phyloP scores from a whole-genome alignment of 2,113 vertebrate genomes.

The Piliocolobus tephrosceles region DNA sequence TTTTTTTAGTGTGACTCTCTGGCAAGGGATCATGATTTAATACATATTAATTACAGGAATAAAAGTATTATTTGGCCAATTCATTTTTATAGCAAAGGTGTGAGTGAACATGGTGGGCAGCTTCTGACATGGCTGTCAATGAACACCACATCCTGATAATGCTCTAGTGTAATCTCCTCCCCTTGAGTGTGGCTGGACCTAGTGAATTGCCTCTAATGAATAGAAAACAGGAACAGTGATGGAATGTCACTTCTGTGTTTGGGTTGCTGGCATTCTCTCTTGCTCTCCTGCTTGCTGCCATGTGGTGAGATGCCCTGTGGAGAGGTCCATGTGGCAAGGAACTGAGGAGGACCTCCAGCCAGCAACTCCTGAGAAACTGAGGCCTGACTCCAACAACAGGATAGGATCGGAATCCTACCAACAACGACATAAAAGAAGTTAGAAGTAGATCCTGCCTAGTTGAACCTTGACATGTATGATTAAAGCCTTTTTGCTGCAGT shows the following conservation, averaged over 20 bases:
- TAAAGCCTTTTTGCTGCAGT: neutral
- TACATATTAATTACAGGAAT: neutral
- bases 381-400: neutral
- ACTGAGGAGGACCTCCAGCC: neutral
- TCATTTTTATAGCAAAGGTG: neutral
- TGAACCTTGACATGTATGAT: neutral
- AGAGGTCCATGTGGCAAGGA: neutral
- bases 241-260: neutral
- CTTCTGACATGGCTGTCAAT: neutral
- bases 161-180: fast-evolving
- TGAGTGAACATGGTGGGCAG: too few relatives aligned
- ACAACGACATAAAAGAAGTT: fast-evolving
- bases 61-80: neutral
- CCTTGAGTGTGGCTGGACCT: fast-evolving
- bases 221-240: neutral
- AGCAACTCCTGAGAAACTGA: neutral
- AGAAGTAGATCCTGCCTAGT: neutral
- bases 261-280: neutral
- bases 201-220: neutral
- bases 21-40: neutral
- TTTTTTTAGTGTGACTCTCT: neutral
- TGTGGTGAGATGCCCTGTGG: neutral
- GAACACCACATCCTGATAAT: neutral
- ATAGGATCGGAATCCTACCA: neutral
- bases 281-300: neutral